These are phyloP conservation scores for Anoplophora glabripennis DNA, from an alignment of 1,140 invertebrate species.

Conservation along the genomic window DNA sequence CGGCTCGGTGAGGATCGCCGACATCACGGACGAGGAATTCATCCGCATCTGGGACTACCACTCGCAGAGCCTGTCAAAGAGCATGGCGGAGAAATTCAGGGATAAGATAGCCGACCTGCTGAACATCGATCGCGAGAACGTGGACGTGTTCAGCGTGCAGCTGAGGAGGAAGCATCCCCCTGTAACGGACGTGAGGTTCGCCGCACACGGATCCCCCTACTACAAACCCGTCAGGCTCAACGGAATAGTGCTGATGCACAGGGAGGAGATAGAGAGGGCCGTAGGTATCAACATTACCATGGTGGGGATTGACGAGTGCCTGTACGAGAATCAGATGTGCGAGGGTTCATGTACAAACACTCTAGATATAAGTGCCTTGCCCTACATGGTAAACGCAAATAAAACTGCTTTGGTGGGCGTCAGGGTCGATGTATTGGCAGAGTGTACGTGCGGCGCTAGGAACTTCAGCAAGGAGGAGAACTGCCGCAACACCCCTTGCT, in stretches of 20 bases:
- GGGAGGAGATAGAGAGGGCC: conserved; percentile 89
- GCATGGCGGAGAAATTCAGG: conserved; percentile 84
- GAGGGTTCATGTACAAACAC: conserved; percentile 94
- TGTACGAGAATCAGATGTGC: conserved; percentile 92
- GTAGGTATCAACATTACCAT: conserved; percentile 95
- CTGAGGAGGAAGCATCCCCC: conserved; percentile 80
- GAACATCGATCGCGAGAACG: conserved; percentile 81
- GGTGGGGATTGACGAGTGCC: conserved; percentile 96
- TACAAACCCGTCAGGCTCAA: conserved; percentile 92
- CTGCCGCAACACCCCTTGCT: conserved; percentile 86
- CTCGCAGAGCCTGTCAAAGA: conserved; percentile 73
- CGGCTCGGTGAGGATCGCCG: conserved; percentile 87
- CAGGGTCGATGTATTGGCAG: conserved; percentile 80
- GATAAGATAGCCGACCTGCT: conserved; percentile 83
- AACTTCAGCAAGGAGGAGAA: conserved; percentile 88
- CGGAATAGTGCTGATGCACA: conserved; percentile 89
- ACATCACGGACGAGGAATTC: conserved; percentile 95
- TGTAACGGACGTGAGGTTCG: conserved; percentile 88
- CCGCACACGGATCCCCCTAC: conserved; percentile 93
- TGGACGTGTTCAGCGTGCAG: conserved; percentile 95
- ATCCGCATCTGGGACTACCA: conserved; percentile 91
- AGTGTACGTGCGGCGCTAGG: conserved; percentile 87
- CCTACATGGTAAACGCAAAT: conserved; percentile 95
- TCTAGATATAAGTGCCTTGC: conserved; percentile 82
- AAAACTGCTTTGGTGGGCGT: conserved; percentile 93